Evolutionary conservation across 2,888 invertebrate species (phyloP).

Genomic region (Catocala sponsa): DNA sequence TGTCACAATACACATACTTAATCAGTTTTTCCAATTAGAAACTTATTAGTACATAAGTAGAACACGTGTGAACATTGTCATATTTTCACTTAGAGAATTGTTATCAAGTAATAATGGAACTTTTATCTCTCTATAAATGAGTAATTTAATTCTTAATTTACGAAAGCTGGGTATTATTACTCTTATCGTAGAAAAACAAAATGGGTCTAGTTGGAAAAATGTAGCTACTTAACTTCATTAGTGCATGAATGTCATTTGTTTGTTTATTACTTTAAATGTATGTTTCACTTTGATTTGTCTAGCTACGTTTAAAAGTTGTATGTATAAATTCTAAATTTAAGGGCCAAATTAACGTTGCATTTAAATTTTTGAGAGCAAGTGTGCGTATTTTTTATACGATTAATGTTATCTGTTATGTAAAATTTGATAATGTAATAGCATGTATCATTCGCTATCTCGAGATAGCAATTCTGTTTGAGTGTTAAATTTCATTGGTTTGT

Average conservation of each 20-base stretch:
- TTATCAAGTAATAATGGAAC: constrained; percentile 32
- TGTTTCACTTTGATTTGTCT: constrained; percentile 21
- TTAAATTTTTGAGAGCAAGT: neutral
- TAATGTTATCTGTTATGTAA: constrained; percentile 1
- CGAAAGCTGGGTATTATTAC: neutral
- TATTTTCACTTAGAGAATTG: constrained; percentile 9
- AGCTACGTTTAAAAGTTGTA: neutral
- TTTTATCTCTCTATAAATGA: constrained; percentile 7
- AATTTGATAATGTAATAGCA: constrained; percentile 10
- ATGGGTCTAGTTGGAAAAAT: constrained; percentile 39
- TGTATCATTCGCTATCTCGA: constrained; percentile 1
- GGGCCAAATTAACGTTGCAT: neutral
- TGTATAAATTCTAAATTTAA: constrained; percentile 6
- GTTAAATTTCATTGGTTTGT: constrained; percentile 18
- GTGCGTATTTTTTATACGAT: constrained; percentile 5
- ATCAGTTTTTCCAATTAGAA: constrained; percentile 45
- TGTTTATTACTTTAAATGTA: constrained; percentile 16
- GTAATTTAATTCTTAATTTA: constrained; percentile 1
- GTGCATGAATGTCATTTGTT: constrained; percentile 39
- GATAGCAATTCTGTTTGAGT: constrained; percentile 9
- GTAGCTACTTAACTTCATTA: constrained; percentile 31
- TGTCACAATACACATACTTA: constrained; percentile 29
- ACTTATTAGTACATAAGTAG: constrained; percentile 4
- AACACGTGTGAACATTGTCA: constrained; percentile 1
- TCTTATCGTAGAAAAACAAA: constrained; percentile 2